Evolutionary conservation across 1,140 invertebrate species (phyloP).

Genomic region (Sinella curviseta): DNA sequence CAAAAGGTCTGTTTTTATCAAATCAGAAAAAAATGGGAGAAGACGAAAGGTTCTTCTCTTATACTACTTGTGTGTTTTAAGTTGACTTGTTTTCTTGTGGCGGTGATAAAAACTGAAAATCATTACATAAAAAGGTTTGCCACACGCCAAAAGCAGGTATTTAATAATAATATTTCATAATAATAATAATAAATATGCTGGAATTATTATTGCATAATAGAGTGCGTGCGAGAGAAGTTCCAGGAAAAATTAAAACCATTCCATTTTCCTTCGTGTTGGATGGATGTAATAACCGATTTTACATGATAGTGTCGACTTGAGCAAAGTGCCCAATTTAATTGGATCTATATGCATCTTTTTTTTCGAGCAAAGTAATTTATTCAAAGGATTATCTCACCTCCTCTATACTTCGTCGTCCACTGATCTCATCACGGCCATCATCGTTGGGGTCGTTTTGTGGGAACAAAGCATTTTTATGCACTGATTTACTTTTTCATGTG

Average conservation of each 20-base stretch:
- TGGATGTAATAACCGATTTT: no score
- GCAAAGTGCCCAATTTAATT: not conserved
- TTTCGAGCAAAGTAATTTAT: not conserved
- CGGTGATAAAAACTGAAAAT: no score
- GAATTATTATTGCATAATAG: no score
- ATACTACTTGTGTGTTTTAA: not conserved
- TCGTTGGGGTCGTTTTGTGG: not conserved
- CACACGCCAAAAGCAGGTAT: no score
- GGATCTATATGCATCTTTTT: not conserved
- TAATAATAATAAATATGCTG: no score
- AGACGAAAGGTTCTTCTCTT: not conserved
- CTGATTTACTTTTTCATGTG: not conserved
- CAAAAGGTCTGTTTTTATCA: not conserved
- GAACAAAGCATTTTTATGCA: not conserved
- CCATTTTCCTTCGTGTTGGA: no score
- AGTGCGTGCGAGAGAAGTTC: no score
- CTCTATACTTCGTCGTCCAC: not conserved
- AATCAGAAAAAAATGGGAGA: not conserved
- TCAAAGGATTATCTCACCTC: slow-evolving; percentile 9
- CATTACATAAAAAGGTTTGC: no score
- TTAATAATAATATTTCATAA: no score
- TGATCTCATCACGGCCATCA: slow-evolving; percentile 7
- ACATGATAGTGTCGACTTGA: no score
- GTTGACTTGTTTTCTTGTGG: no score
- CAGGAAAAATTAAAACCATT: no score